Conservation (phyloP, 2,888 invertebrate species). For the Acleris literana region DNA sequence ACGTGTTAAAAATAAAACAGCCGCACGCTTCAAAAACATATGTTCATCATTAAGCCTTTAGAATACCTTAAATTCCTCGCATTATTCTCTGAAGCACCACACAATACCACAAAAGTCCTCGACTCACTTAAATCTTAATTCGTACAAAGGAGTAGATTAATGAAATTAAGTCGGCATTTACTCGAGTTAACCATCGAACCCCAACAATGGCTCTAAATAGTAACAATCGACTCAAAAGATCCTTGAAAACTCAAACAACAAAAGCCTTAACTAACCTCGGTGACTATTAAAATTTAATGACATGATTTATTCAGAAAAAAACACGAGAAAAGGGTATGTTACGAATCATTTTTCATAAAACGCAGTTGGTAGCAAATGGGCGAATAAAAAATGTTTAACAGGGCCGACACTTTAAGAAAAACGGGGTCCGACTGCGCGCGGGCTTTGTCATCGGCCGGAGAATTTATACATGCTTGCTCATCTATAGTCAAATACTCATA, state of each 20-base stretch:
- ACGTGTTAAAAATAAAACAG: conserved; percentile 44
- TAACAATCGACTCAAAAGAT: conserved; percentile 79
- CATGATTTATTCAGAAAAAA: conserved; percentile 81
- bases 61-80: conserved; percentile 72
- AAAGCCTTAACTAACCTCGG: conserved; percentile 81
- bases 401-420: conserved; percentile 82
- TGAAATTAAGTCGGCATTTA: conserved; percentile 83
- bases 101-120: conserved; percentile 67
- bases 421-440: conserved; percentile 70
- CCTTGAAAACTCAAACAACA: conserved; percentile 70
- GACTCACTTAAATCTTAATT: conserved; percentile 83
- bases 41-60: conserved; percentile 72
- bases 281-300: conserved; percentile 84
- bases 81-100: conserved; percentile 58
- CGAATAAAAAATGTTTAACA: conserved; percentile 82
- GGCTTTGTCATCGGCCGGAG: conserved; percentile 78
- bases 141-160: conserved; percentile 81
- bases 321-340: conserved; percentile 79
- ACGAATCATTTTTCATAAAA: conserved; percentile 83
- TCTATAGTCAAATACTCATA: too few species aligned
- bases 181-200: conserved; percentile 74
- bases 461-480: conserved; percentile 71
- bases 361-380: conserved; percentile 84
- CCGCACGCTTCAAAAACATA: conserved; percentile 65
- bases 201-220: conserved; percentile 77